Base-by-base conservation (phyloP, 2,113 vertebrate genomes). In the Macheiramphus alcinus region DNA sequence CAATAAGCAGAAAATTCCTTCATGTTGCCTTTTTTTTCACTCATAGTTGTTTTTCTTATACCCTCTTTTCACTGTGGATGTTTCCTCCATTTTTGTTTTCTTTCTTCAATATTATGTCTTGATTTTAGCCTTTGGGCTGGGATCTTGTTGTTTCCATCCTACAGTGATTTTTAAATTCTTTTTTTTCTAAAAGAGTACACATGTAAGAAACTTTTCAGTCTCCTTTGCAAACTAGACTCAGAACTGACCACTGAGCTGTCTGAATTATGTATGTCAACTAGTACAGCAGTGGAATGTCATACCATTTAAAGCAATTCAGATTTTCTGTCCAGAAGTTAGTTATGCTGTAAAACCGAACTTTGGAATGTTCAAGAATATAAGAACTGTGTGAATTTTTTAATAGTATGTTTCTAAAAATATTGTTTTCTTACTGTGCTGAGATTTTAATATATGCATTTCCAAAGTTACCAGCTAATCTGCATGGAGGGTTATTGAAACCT, bases 1-100 rank as follows among this genome's bases (percentile, higher is more conserved):
- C 42, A 68, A 88, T 50, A 92, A 59, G 55, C 42, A 92, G 82
- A 93, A 85, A 96, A 87, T 88, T 90, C 79, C 58, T 87, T 83
- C 11, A 16, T 13, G 3, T 50, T 76, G 15, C 21, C 21, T 52
- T 71, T 73, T 68, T 81, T 38, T 26, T 13, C 18, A 47, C 10
- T 62, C 19, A 19, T 7, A 36, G 23, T 56, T 86, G 22, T 56
- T 93, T 75, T 86, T 70, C 58, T 86, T 56, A 55, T 48, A 40
- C 34, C 1, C 2, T 34, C 13, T 91, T 86, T 83, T 59, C 42
- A 32, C 34, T 75, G 47, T 31, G 15, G 31, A 27, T 48, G 4
- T 61, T 10, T 52, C 27, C 22, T 61, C 4, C 10, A 36, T 58
- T 63, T 61, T 70, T 68, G 23, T 65, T 26, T 55, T 79, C n/a